These are phyloP conservation scores for Sinohyriopsis cumingii DNA, from an alignment of 2,888 invertebrate genomes.

Conservation along the genomic window DNA sequence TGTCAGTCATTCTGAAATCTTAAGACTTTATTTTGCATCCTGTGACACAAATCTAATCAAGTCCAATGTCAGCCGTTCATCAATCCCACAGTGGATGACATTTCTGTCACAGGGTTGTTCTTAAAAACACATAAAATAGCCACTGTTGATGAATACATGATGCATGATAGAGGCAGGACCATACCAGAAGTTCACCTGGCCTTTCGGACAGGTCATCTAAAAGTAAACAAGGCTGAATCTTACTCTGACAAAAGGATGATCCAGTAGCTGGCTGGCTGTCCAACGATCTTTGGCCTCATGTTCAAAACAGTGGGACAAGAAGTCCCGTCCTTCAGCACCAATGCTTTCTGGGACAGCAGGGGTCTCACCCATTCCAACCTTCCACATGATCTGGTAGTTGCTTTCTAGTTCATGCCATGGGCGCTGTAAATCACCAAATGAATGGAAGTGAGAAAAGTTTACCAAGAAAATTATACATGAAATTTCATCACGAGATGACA, in stretches of 20 bases:
- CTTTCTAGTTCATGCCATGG: conserved; percentile 95
- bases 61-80: too few relatives aligned
- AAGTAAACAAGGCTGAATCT: background rate
- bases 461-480: background rate
- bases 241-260: conserved; percentile 82
- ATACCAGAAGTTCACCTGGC: too few relatives aligned
- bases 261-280: conserved; percentile 80
- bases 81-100: too few relatives aligned
- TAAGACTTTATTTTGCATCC: too few relatives aligned
- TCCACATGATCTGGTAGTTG: conserved; percentile 95
- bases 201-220: too few relatives aligned
- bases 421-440: conserved; percentile 76
- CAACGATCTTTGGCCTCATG: conserved; percentile 85
- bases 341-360: conserved; percentile 84
- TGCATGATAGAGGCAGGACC: too few relatives aligned
- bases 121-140: too few relatives aligned
- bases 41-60: too few relatives aligned
- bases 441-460: background rate
- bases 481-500: too few relatives aligned
- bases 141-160: too few relatives aligned
- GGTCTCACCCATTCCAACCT: conserved; percentile 92
- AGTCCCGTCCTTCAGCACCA: conserved; percentile 87
- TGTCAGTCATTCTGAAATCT: too few relatives aligned
- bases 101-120: too few relatives aligned
- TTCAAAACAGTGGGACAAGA: conserved; percentile 85